Base-by-base conservation (phyloP, 1,140 invertebrate genomes). In the Sipha flava region DNA sequence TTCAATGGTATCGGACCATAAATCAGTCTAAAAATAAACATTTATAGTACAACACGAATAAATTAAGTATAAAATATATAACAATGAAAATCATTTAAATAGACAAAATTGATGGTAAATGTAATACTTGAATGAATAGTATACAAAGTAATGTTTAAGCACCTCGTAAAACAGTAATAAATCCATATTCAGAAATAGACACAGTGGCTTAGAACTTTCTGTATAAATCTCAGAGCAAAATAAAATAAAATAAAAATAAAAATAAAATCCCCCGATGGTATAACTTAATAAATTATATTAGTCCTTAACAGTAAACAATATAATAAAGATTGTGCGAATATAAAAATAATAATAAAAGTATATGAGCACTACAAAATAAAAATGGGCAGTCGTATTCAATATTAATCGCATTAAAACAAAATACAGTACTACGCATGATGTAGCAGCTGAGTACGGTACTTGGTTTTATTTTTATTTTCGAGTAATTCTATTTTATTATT, bases 21-120 rank as follows among this genome's bases (percentile, higher is more conserved):
- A 37, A 57, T 77, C 73, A 77, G 73, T 77, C 73, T 59, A 59
- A 21, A 59, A 75, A 59, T 77, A 77, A 77, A 77, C 73, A 77
- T 77, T 77, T 77, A 57, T 57, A 77, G 73, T 77, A 77, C 73
- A 77, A 54, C 49, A 40, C 59, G 43, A 57, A 77, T 77, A 77
- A 77, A 77, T 77, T 77, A 77, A 77, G 73, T 77, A 77, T 77
- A 77, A 75, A 54, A 77, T 77, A 59, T 57, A 77, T 57, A 77
- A 77, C 73, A 75, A 54, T 31, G 72, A 75, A 29, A 57, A 77
- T 77, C 21, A 59, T 52, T 73, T 37, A 54, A 73, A 70, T 47
- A 47, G 66, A 47, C 23, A 70, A 47, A 23, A 31, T 47, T 16
- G 66, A 23, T 9, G 21, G n/a, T 23, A 29, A 47, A 70, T 47